Percentiles rank a stretch among this genome's conserved stretches.
phyloP scores from a whole-genome alignment of 1,140 invertebrate genomes.

The Plectrocnemia conspersa region DNA sequence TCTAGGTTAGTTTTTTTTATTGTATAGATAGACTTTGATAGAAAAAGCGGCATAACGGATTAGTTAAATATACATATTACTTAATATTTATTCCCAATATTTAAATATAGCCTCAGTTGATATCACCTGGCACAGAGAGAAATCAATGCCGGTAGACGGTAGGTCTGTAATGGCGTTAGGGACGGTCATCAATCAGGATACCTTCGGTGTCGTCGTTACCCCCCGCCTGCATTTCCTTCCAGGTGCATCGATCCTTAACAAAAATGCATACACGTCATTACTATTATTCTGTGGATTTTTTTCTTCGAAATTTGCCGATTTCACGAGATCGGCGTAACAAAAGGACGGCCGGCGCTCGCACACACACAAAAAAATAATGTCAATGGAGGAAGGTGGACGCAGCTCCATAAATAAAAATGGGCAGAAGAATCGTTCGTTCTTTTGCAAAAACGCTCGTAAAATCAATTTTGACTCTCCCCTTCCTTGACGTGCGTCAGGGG shows the following conservation, averaged over 20 bases:
- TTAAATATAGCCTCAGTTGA: no score
- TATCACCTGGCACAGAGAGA: no score
- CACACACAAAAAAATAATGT: slow-evolving; percentile 30
- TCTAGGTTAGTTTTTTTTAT: no score
- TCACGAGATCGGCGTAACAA: slow-evolving; percentile 26
- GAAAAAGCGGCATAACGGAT: no score
- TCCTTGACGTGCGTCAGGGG: neutral
- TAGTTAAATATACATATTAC: no score
- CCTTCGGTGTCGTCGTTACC: slow-evolving; percentile 11
- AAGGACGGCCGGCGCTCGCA: neutral
- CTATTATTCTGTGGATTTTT: no score
- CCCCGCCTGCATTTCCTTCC: slow-evolving; percentile 33
- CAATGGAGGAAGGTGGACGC: slow-evolving; percentile 31
- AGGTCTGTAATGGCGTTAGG: slow-evolving; percentile 25
- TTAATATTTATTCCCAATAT: no score
- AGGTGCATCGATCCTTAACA: slow-evolving; percentile 25
- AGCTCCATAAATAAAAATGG: slow-evolving; percentile 33
- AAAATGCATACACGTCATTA: slow-evolving; percentile 27
- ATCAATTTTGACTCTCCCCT: slow-evolving; percentile 29
- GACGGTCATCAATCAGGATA: slow-evolving; percentile 32
- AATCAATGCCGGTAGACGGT: no score
- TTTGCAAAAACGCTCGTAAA: slow-evolving; percentile 28
- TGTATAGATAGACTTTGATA: no score
- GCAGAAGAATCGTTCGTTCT: slow-evolving; percentile 19
- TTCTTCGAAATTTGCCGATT: slow-evolving; percentile 32